phyloP scores from a whole-genome alignment of 1,140 invertebrate genomes.

The Listronotus oregonensis region DNA sequence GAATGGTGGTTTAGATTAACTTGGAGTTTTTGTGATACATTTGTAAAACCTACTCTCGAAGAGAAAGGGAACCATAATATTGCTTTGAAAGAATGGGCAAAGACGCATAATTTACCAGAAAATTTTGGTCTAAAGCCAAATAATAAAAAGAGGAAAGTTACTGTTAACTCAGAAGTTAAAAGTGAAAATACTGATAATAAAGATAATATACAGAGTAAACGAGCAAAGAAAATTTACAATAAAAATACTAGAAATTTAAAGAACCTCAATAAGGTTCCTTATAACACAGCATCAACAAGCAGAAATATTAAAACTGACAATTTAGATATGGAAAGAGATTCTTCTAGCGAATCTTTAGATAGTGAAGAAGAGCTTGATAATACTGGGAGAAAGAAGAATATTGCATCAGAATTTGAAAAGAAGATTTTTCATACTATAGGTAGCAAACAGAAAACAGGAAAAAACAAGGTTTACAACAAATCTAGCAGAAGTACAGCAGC shows the following conservation, averaged over 20 bases:
- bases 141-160: constrained; percentile 10
- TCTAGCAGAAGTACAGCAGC: too few species aligned
- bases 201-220: background rate
- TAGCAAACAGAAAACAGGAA: too few species aligned
- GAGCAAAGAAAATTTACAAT: background rate
- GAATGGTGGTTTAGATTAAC: constrained; percentile 46
- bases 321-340: too few species aligned
- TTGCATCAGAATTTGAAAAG: too few species aligned
- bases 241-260: background rate
- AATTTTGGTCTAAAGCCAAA: background rate
- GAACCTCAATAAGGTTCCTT: too few species aligned
- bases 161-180: background rate
- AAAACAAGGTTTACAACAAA: too few species aligned
- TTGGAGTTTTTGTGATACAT: constrained; percentile 45
- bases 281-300: too few species aligned
- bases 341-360: too few species aligned
- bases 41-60: constrained; percentile 35
- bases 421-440: too few species aligned
- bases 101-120: constrained; percentile 2
- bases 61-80: constrained; percentile 22
- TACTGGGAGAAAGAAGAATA: too few species aligned
- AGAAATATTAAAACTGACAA: too few species aligned
- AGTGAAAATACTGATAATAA: background rate
- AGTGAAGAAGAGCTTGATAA: too few species aligned
- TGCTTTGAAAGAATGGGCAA: constrained; percentile 20